Evolutionary conservation across 2,888 invertebrate genomes (phyloP), one percentile per base, ranked within the genome.

Genomic region (Lampropteryx suffumata): DNA sequence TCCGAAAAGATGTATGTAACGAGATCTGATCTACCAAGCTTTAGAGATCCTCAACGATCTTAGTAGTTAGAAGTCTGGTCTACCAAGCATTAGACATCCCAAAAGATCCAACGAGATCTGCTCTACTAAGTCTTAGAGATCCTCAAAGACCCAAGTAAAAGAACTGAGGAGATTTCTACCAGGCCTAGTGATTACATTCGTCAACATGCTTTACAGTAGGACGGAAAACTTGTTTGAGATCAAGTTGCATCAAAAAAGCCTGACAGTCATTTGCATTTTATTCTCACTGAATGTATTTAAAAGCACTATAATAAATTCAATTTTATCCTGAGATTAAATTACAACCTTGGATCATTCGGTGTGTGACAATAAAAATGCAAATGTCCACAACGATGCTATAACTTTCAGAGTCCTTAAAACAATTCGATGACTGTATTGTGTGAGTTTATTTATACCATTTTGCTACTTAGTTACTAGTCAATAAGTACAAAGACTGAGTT

Each of bases 321-420:
- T 86, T 86, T 86, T 73, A 71, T 71, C 72, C 69, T 62, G 59
- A 75, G 78, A 79, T 87, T 82, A 87, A 82, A 83, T 84, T 81
- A 84, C 81, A 73, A 76, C 65, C 75, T 79, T 79, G 74, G 76
- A 76, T 79, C 82, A 76, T 76, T 77, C 74, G 67, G 75, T 76
- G 76, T 79, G 81, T 71, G 85, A 87, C 86, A 85, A 84, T 89
- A 89, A 87, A 88, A 84, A 89, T 89, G 88, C 81, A 84, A 89
- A 89, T 89, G 71, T 72, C 60, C 58, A 42, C 79, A 82, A 83
- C 79, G 74, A 84, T 71, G 75, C 68, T 71, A 73, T 88, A 82
- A 88, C 83, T 87, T 88, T 88, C 77, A 71, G 28, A 26, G 65
- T 64, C 49, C 26, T 68, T 73, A 67, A 70, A 65, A 76, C 74